Base-by-base conservation (phyloP, 1,140 invertebrate species). In the Drosophila azteca region DNA sequence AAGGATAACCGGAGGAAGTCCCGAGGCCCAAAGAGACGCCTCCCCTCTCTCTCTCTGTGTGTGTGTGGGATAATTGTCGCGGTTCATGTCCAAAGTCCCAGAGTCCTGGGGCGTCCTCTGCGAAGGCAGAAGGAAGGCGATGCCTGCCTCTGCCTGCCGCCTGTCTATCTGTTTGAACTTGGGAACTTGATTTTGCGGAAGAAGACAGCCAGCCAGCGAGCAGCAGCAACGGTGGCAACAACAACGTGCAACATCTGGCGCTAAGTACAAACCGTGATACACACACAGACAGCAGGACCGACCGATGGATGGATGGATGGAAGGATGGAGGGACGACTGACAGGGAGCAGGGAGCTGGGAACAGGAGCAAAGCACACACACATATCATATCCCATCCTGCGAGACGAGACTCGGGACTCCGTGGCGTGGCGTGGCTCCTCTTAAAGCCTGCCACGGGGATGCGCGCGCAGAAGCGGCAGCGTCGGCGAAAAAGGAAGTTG, bases 191-290 rank as follows among this genome's bases (percentile, higher is more conserved):
- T 85, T 90, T 90, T 81, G 74, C 67, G 80, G 70, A 67, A 85
- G 72, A 71, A 57, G 81, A 68, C 66, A 69, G 72, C 35, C 55
- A 43, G 67, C 17, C 17, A 20, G 17, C 17, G 54, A 67, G 51
- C 60, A 68, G 50, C 63, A 48, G 61, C 57, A 48, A 15, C 48
- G 48, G 26, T 48, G 53, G 61, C 52, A 64, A 46, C 59, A 68
- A 60, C 52, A 74, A 83, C 79, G 81, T 80, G 84, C 83, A 83
- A 88, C 83, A 87, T 87, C 83, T 88, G 83, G 84, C 83, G 79
- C 82, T 88, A 88, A 87, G 82, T 88, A 87, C 75, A 88, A 87
- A 88, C 84, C 69, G 84, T 87, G 82, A 87, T 87, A 87, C 88
- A 87, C 83, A 87, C 79, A 87, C 83, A 66, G 49, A 44, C 59